Base-by-base conservation (phyloP, 2,888 invertebrate genomes). In the Ochropleura leucogaster region DNA sequence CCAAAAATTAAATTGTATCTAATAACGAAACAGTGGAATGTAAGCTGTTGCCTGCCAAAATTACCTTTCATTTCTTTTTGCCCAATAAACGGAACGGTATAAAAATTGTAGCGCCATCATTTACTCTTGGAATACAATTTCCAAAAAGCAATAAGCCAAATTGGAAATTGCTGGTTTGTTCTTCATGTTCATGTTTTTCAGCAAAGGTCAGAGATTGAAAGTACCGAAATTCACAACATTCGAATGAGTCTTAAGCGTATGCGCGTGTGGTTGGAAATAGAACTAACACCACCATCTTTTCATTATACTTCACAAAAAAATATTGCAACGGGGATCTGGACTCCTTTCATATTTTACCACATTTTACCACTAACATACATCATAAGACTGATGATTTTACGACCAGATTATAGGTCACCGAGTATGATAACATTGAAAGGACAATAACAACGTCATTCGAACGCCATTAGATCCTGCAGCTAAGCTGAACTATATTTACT, bases 51-150 rank as follows among this genome's bases (percentile, higher is more conserved):
- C 47, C 42, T 67, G 5, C 46, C 46, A 70, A 70, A 83, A 68
- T 78, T 69, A 70, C 63, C 72, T 83, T 83, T 82, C 57, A 55
- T 72, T 72, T 80, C 18, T 72, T 49, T 67, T 69, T 4, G 42
- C 30, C 46, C 18, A 60, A 40, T 59, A 67, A 72, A 69, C 53
- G 30, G 12, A 79, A 73, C 72, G 72, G 62, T 70, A 66, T 60
- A 72, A 77, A 70, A 64, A 64, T 60, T 66, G 44, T 51, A 47
- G n/a, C 63, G 47, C 59, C 67, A 51, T 73, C 30, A 69, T 53
- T 72, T 47, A 82, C 53, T 72, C 62, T 57, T 30, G 12, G 49
- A 49, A 59, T 44, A 66, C 20, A 82, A 46, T 66, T 68, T 67
- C 40, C 62, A n/a, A 59, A 71, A 59, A 59, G 59, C 67, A 49